These are phyloP conservation scores for Nephila pilipes DNA, from an alignment of 1,140 invertebrate species.

Conservation along the genomic window DNA sequence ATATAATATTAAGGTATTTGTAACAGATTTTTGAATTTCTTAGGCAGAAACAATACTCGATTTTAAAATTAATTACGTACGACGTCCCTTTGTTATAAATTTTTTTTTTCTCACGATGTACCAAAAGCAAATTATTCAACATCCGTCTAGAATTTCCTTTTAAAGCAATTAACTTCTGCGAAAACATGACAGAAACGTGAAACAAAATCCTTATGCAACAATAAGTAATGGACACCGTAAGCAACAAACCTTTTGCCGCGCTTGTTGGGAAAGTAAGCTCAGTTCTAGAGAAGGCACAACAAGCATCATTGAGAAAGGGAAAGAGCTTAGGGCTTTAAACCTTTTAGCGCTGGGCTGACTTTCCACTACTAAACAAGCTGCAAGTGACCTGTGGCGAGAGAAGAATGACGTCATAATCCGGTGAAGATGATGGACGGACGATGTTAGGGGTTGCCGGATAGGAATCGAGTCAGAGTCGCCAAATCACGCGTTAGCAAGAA, in stretches of 20 bases:
- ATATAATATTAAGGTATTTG: too few species aligned
- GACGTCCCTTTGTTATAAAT: too few species aligned
- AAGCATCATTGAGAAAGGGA: conserved; percentile 10
- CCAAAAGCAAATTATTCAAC: too few species aligned
- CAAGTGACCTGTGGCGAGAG: conserved; percentile 72
- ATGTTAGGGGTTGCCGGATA: conserved; percentile 53
- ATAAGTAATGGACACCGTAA: neutral
- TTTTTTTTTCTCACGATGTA: too few species aligned
- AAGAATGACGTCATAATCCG: conserved; percentile 65
- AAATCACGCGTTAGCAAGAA: neutral
- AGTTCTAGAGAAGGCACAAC: conserved; percentile 4
- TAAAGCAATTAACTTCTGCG: too few species aligned
- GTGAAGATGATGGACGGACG: conserved; percentile 59
- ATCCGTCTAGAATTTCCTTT: too few species aligned
- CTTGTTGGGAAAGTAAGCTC: conserved; percentile 19
- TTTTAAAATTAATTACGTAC: too few species aligned
- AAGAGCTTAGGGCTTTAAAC: conserved; percentile 64
- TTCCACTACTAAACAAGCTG: conserved; percentile 63
- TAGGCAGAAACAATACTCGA: too few species aligned
- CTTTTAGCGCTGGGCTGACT: conserved; percentile 63
- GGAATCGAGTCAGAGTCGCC: conserved; percentile 51
- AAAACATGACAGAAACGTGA: too few species aligned
- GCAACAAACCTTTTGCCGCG: neutral
- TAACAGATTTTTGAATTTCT: too few species aligned
- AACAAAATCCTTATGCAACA: too few species aligned